phyloP scores from a whole-genome alignment of 2,888 invertebrate species.

The Pelosia muscerda region DNA sequence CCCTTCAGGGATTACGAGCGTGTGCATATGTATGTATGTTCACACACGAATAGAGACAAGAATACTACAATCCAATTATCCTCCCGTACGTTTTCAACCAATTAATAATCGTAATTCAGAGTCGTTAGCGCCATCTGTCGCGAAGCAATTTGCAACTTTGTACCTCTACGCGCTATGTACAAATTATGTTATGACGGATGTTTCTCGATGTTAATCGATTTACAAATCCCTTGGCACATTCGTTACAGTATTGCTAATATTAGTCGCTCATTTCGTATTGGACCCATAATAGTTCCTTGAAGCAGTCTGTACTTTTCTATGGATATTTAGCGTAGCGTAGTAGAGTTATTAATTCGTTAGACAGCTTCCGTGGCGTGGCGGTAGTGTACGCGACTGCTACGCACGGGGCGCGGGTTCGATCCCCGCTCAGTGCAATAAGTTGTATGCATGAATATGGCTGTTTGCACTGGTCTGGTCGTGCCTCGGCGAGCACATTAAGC shows the following conservation, averaged over 20 bases:
- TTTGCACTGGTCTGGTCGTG: no score
- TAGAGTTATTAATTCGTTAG: no score
- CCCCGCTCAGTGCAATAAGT: no score
- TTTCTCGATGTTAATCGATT: slow-evolving; percentile 2
- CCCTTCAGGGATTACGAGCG: no score
- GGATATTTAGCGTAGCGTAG: neutral
- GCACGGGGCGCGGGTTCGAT: no score
- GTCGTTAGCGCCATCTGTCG: slow-evolving; percentile 47
- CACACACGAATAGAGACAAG: no score
- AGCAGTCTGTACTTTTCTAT: neutral
- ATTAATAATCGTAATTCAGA: slow-evolving; percentile 40
- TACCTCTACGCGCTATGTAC: slow-evolving; percentile 24
- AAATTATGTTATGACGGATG: slow-evolving; percentile 10
- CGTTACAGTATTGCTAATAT: neutral
- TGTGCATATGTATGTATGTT: no score
- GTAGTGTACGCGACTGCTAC: no score
- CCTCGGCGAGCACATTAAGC: no score
- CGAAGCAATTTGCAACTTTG: slow-evolving; percentile 38
- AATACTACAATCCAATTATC: no score
- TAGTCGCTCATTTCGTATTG: neutral
- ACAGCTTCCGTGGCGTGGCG: no score
- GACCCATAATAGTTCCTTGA: slow-evolving; percentile 1
- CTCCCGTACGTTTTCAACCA: slow-evolving; percentile 25
- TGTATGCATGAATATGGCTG: no score
- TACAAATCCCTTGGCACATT: slow-evolving; percentile 1